Evolutionary conservation across 2,113 vertebrate genomes (phyloP), one percentile per base, ranked within the genome.

Genomic region (Oenanthe melanoleuca): DNA sequence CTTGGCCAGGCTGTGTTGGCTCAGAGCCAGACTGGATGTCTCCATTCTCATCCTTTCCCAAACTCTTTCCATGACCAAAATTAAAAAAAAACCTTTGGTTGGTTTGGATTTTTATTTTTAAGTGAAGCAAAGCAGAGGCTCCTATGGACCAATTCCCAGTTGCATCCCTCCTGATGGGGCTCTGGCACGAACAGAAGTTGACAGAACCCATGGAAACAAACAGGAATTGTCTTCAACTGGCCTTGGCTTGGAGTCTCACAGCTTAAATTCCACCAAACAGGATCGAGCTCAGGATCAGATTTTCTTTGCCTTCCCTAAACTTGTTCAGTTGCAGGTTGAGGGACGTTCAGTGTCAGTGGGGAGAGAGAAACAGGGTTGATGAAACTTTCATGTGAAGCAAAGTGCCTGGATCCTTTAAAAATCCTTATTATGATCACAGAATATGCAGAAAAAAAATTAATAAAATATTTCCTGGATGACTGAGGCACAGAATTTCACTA

Each of bases 81-180:
- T 24, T 64, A 40, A 40, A 40, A 14, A 40, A 42, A 74, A 88
- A 28, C 38, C 21, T 45, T 92, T 50, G 59, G 11, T 64, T n/a
- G 37, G 31, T 53, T 50, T 53, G 49, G 44, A 18, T 42, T 33
- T 31, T 26, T 47, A 52, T 52, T 63, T 45, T 34, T 5, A 50
- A 81, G 44, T 33, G 66, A 94, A 81, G 78, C 25, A 81, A 71
- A 93, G 84, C 89, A 95, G 89, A 87, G 59, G 70, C 63, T 89
- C 13, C 33, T 23, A 38, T 25, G 70, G 74, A 63, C 0, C 5
- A 20, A 65, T 50, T 88, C 66, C 74, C 73, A 60, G 44, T 29
- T 69, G 50, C 55, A 9, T 5, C 31, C 25, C 47, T 87, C 29
- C 1, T 52, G 28, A 55, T 0, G 2, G 59, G 85, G 33, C 59